Evolutionary conservation across 2,797 vertebrate species (phyloP).

Genomic region (Agapornis canus): DNA sequence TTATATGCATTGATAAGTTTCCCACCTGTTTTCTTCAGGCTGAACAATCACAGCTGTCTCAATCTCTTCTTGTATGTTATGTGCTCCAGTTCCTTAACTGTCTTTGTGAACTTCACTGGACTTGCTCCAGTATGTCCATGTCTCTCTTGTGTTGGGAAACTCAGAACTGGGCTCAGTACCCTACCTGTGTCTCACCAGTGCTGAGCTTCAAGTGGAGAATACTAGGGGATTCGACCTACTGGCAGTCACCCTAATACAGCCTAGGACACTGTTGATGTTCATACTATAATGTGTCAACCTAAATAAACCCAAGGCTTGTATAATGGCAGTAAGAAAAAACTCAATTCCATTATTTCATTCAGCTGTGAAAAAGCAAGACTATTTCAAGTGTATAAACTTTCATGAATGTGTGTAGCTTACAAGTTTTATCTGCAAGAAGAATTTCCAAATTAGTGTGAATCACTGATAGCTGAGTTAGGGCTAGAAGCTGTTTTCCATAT

Average conservation of each 20-base stretch:
- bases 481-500: neutral
- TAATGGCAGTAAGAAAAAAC: neutral
- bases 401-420: neutral
- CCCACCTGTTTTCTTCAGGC: neutral
- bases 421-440: neutral
- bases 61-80: neutral
- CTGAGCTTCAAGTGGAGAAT: neutral
- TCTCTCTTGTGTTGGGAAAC: neutral
- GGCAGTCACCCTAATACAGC: neutral
- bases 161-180: neutral
- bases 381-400: neutral
- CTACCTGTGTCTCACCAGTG: accelerated
- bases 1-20: neutral
- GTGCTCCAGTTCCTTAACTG: neutral
- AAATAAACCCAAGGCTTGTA: neutral
- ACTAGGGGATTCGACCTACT: neutral
- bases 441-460: neutral
- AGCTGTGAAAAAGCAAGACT: neutral
- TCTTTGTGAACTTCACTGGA: neutral
- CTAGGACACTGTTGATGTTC: neutral
- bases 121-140: neutral
- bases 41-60: neutral
- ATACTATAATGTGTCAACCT: neutral
- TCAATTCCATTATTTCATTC: neutral
- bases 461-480: neutral